Percentiles rank a stretch among this genome's conserved stretches.
phyloP scores from a whole-genome alignment of 2,113 vertebrate species.

The Ellobius talpinus region DNA sequence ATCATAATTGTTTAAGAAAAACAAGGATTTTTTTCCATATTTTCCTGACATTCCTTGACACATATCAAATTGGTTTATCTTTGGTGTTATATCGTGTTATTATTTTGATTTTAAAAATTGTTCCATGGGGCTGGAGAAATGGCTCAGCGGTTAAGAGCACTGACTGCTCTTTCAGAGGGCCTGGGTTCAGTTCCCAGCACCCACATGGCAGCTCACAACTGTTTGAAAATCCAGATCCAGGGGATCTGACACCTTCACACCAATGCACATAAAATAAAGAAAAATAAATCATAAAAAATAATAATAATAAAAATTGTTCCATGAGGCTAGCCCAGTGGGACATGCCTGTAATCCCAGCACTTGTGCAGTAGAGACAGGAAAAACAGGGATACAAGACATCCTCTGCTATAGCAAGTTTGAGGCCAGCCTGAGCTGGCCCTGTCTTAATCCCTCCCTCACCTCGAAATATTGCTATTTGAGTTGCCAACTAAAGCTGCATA shows the following conservation, averaged over 20 bases:
- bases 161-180: too few species aligned
- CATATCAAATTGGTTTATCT: not conserved
- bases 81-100: not conserved
- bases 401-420: not conserved
- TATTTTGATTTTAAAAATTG: not conserved
- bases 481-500: not conserved
- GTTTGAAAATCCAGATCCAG: too few species aligned
- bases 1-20: not conserved
- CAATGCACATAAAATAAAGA: too few species aligned
- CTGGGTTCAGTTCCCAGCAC: too few species aligned
- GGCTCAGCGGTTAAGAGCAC: too few species aligned
- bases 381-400: not conserved
- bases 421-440: not conserved
- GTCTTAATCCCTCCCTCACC: not conserved
- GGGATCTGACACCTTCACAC: too few species aligned
- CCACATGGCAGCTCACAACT: too few species aligned
- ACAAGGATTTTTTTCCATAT: not conserved
- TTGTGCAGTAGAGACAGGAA: not conserved
- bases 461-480: not conserved
- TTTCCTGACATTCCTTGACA: not conserved
- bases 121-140: too few species aligned
- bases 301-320: not conserved
- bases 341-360: too few species aligned
- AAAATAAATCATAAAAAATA: too few species aligned
- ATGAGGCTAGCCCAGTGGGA: not conserved